A percentile compares a stretch with the other conserved stretches of the same genome.
Evolutionary conservation across 2,888 invertebrate genomes (phyloP).

Genomic region (Polydrusus tereticollis): DNA sequence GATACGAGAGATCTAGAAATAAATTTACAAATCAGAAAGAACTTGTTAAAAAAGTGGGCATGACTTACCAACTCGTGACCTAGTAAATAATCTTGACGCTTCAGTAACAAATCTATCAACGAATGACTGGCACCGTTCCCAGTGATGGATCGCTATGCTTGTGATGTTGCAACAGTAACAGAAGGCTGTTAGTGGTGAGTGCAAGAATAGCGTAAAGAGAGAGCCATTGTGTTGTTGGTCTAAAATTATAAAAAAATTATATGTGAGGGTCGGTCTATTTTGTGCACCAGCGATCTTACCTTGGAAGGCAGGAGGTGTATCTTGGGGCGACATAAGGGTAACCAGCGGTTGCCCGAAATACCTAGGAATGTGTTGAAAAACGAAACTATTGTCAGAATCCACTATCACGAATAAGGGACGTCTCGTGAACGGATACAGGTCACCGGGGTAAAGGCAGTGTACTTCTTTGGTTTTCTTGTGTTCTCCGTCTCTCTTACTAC

Average conservation of each 20-base stretch:
- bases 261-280: too few relatives aligned
- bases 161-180: constrained; percentile 92
- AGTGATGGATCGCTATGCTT: constrained; percentile 86
- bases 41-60: constrained; percentile 13
- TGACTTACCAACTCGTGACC: constrained; percentile 83
- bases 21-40: neutral
- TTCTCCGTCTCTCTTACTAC: constrained; percentile 83
- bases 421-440: constrained; percentile 92
- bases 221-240: constrained; percentile 91
- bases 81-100: constrained; percentile 85
- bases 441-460: constrained; percentile 92
- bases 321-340: constrained; percentile 93
- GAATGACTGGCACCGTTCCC: constrained; percentile 91
- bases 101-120: constrained; percentile 92
- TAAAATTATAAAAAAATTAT: constrained; percentile 63
- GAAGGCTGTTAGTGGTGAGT: constrained; percentile 92
- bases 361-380: constrained; percentile 89
- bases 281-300: too few relatives aligned
- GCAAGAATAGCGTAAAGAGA: constrained; percentile 94
- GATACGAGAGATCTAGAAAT: constrained; percentile 74
- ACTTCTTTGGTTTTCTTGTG: constrained; percentile 75
- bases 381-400: constrained; percentile 95
- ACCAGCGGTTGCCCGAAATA: constrained; percentile 95
- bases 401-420: constrained; percentile 94
- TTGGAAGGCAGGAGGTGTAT: constrained; percentile 86